Conservation (phyloP, 2,113 vertebrate genomes). For the Sebastes schlegelii region DNA sequence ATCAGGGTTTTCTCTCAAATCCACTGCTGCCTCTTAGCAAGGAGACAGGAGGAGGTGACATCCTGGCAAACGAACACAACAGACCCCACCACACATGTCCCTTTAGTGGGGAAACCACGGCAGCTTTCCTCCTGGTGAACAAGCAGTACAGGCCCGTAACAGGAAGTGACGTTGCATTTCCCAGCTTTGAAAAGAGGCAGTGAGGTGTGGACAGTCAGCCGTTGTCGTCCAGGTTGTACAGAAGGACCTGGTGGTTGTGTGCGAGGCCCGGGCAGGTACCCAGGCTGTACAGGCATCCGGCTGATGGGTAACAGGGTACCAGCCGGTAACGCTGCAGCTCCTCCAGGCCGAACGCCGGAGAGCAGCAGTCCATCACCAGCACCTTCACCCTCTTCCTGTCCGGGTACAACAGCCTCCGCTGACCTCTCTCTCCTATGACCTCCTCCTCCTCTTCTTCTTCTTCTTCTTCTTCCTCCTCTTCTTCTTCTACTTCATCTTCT, state of each 20-base stretch:
- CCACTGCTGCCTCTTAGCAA: neutral
- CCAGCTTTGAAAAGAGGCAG: conserved; percentile 61
- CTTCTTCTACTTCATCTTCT: conserved; percentile 82
- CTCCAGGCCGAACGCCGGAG: conserved; percentile 89
- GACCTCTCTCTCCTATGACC: conserved; percentile 62
- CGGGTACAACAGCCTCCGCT: conserved; percentile 77
- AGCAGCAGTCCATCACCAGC: conserved; percentile 92
- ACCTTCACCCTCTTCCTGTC: conserved; percentile 94
- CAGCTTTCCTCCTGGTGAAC: neutral
- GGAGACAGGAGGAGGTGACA: neutral
- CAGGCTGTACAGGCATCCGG: conserved; percentile 89
- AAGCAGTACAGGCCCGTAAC: neutral
- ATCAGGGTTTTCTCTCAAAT: conserved; percentile 52
- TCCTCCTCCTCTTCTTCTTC: conserved; percentile 78
- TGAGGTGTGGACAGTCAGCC: conserved; percentile 72
- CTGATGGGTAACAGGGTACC: conserved; percentile 89
- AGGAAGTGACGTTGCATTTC: neutral
- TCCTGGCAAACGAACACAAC: neutral
- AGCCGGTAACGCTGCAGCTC: conserved; percentile 92
- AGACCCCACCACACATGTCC: neutral
- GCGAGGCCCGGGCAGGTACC: conserved; percentile 86
- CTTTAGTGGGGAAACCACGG: neutral
- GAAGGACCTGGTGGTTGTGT: conserved; percentile 89
- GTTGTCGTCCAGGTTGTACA: conserved; percentile 93
- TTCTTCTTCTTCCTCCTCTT: conserved; percentile 86